Evolutionary conservation across 2,888 invertebrate species (phyloP).

Genomic region (Aricia artaxerxes): DNA sequence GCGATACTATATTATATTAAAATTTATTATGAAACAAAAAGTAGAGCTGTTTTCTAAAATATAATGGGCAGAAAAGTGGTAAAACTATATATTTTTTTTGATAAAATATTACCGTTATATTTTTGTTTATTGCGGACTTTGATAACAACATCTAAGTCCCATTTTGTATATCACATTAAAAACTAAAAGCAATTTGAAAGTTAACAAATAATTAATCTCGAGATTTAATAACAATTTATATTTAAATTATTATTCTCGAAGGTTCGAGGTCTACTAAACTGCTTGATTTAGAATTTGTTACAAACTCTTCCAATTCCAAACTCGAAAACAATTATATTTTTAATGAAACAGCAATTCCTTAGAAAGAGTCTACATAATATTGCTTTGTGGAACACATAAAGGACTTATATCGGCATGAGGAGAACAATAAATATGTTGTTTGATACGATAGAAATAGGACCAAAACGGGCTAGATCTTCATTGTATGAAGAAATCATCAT

Average conservation of each 20-base stretch:
- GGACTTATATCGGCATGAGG: not conserved
- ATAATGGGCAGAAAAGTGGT: not conserved
- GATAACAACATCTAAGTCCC: not conserved
- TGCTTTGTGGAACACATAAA: not conserved
- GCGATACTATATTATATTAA: too few relatives aligned
- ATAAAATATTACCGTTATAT: not conserved
- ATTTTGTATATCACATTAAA: conserved; percentile 4
- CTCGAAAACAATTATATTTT: conserved; percentile 23
- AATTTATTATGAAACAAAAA: not conserved
- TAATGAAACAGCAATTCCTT: conserved; percentile 2
- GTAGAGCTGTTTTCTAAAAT: not conserved
- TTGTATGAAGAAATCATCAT: not conserved
- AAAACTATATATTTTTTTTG: not conserved
- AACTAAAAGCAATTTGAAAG: conserved; percentile 19
- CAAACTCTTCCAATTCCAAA: conserved; percentile 1
- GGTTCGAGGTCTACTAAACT: conserved; percentile 6
- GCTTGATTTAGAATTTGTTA: not conserved
- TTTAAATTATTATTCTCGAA: conserved; percentile 26
- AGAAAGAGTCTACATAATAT: not conserved
- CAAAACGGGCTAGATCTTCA: not conserved
- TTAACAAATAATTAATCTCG: conserved; percentile 19
- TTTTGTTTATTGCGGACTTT: not conserved
- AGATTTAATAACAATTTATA: conserved; percentile 28
- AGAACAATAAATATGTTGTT: not conserved
- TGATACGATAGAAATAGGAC: not conserved